Conservation (phyloP, 2,888 invertebrate species). For the Galeopsomyia nigrocyanea region DNA sequence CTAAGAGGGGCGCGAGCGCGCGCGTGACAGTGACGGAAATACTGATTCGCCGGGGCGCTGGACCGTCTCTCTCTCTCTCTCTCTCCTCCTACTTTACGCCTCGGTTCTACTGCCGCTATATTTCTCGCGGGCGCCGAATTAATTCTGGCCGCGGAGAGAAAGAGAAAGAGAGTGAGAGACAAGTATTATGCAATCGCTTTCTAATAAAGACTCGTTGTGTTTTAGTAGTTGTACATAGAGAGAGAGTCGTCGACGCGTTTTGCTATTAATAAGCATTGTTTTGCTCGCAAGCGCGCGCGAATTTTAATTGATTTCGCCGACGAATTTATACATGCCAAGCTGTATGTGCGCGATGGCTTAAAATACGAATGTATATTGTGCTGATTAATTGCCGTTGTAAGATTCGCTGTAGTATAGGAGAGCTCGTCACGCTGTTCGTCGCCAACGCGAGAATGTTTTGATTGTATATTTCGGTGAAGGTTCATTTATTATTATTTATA, state of each 20-base stretch:
- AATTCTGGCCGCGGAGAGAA: slow-evolving; percentile 27
- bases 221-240: too few species aligned
- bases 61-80: neutral
- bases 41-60: slow-evolving; percentile 40
- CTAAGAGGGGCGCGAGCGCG: slow-evolving; percentile 6
- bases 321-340: too few species aligned
- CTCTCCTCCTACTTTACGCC: slow-evolving; percentile 39
- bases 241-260: too few species aligned
- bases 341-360: neutral
- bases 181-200: slow-evolving; percentile 37
- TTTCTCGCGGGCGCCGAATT: slow-evolving; percentile 27
- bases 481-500: too few species aligned
- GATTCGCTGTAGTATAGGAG: too few species aligned
- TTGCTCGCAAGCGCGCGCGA: too few species aligned
- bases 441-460: too few species aligned
- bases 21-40: slow-evolving; percentile 47
- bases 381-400: neutral
- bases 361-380: neutral
- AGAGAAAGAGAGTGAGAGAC: too few species aligned
- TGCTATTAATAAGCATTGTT: slow-evolving; percentile 12
- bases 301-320: too few species aligned
- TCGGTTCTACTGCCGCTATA: slow-evolving; percentile 23
- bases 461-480: too few species aligned
- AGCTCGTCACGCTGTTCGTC: too few species aligned
- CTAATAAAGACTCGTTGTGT: neutral